Percentiles rank a stretch among this genome's conserved stretches.
Conservation (phyloP, 2,888 invertebrate species). For the Cephus spinipes region DNA sequence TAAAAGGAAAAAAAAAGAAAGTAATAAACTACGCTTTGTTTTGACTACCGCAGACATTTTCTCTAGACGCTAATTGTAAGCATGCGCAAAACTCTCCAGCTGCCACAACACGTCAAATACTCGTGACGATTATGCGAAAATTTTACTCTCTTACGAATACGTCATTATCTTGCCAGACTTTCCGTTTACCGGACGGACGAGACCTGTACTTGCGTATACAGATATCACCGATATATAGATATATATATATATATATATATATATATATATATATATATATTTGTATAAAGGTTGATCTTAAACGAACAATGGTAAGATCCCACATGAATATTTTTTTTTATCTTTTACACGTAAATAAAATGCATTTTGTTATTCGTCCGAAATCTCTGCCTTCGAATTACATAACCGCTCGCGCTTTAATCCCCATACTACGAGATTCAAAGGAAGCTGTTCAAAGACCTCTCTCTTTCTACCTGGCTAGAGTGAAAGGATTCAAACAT, state of each 20-base stretch:
- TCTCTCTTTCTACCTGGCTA: not conserved
- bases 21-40: not conserved
- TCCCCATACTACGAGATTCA: not conserved
- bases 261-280: no score
- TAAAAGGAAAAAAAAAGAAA: no score
- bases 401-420: not conserved
- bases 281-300: no score
- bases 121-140: not conserved
- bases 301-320: not conserved
- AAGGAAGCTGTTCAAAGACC: not conserved
- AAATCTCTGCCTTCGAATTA: not conserved
- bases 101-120: not conserved
- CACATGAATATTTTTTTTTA: not conserved
- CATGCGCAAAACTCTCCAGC: not conserved
- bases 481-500: not conserved
- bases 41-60: not conserved
- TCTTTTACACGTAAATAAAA: not conserved
- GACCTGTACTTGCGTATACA: no score
- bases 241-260: no score
- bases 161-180: no score
- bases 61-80: not conserved
- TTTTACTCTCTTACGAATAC: no score
- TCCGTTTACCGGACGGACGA: no score
- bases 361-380: not conserved
- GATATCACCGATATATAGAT: no score